Base-by-base conservation (phyloP, 53 echinoderm and acorn worm species). In the Astropecten irregularis region DNA sequence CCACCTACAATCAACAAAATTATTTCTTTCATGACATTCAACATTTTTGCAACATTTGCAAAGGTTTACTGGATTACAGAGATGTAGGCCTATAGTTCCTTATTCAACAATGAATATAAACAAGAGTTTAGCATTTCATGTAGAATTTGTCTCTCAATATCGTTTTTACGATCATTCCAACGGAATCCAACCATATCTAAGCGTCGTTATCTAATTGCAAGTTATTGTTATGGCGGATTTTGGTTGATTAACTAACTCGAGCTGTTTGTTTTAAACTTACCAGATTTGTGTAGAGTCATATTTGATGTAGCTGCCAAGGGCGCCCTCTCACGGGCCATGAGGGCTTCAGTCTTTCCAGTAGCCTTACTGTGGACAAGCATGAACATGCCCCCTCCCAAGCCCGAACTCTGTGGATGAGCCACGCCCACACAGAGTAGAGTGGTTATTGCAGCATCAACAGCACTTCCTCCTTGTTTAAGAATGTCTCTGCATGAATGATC, bases 401-500 rank as follows among this genome's bases (percentile, higher is more conserved):
- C 83, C 9, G 82, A 83, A 32, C 83, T 71, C 31, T 88, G 88
- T 9, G 82, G 60, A 23, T 88, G 55, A 13, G 83, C 83, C 27
- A 88, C 82, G 22, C 82, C 82, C 13, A 88, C 39, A 50, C 88
- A 88, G 18, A 88, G 50, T 22, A 82, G 49, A 21, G 62, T 60
- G 9, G 88, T 32, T 33, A 88, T 64, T 7, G 83, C 64, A 21
- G 88, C 70, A 61, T 88, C 88, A 34, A 88, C 88, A 30, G 88
- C 83, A 3, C 52, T 46, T 6, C 88, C 88, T 2, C 88, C 88
- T 33, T 70, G 54, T 28, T 68, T 46, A 9, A 87, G 48, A 42
- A 87, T 81, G 25, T 55, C 69, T 34, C 82, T 87, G 63, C 11
- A 8, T 6, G 42, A n/a, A n/a, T n/a, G n/a, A n/a, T n/a, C n/a